Evolutionary conservation across 1,140 invertebrate genomes (phyloP).

Genomic region (Aphelinus certus): DNA sequence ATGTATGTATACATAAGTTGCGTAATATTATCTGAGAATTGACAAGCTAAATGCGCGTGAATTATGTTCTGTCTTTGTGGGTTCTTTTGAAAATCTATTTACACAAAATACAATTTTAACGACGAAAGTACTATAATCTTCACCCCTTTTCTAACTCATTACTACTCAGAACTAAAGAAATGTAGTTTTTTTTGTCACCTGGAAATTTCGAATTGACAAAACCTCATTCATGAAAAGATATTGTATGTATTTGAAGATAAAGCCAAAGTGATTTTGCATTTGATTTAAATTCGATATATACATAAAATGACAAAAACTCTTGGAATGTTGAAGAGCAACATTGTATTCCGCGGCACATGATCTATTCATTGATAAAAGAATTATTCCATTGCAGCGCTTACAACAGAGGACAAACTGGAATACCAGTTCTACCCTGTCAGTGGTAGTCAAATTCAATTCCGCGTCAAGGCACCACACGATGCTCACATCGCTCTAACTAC

Average conservation of each 20-base stretch:
- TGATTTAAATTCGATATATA: background rate
- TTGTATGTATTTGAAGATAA: background rate
- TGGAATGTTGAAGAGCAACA: slow-evolving; percentile 8
- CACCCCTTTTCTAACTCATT: too few relatives aligned
- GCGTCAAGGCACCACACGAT: slow-evolving; percentile 79
- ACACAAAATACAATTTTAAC: too few relatives aligned
- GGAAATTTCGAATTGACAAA: background rate
- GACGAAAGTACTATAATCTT: too few relatives aligned
- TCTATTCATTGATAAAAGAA: background rate
- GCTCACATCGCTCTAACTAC: slow-evolving; percentile 81
- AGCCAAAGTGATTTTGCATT: background rate
- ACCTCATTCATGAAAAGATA: slow-evolving; percentile 8
- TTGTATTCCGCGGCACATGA: slow-evolving; percentile 34
- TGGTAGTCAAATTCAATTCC: slow-evolving; percentile 75
- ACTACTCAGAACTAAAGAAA: too few relatives aligned
- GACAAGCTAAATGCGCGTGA: too few relatives aligned
- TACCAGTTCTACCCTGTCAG: slow-evolving; percentile 81
- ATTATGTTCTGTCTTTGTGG: too few relatives aligned
- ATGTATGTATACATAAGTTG: too few relatives aligned
- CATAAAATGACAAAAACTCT: background rate
- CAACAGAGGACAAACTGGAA: slow-evolving; percentile 81
- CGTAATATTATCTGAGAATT: too few relatives aligned
- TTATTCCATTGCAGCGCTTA: slow-evolving; percentile 70
- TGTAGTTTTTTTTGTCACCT: too few relatives aligned
- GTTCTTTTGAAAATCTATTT: too few relatives aligned